Conservation (phyloP, 2,888 invertebrate genomes). For the Clostera curtula region DNA sequence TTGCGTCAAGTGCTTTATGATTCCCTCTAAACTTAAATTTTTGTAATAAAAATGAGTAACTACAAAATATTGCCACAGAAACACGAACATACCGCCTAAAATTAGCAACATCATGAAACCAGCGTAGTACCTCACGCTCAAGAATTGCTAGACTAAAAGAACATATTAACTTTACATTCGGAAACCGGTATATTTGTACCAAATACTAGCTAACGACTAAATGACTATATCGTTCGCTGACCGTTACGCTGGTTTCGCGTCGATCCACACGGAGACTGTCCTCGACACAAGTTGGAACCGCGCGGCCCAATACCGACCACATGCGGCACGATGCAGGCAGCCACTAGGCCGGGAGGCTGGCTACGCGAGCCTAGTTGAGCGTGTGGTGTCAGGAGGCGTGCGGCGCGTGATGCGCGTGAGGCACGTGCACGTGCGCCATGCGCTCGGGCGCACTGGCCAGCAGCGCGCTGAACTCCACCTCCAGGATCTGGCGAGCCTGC, state of each 20-base stretch:
- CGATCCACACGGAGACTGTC: too few species aligned
- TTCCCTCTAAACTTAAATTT: too few species aligned
- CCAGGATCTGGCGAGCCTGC: constrained; percentile 94
- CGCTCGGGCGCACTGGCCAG: constrained; percentile 90
- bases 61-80: constrained; percentile 28
- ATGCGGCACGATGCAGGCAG: not conserved
- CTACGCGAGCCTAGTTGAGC: constrained; percentile 25
- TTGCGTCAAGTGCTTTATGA: too few species aligned
- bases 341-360: constrained; percentile 1
- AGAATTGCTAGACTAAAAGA: constrained; percentile 10
- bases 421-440: constrained; percentile 75
- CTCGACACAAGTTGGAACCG: too few species aligned
- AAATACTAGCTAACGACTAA: constrained; percentile 10
- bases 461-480: constrained; percentile 92
- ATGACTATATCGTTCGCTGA: constrained; percentile 17
- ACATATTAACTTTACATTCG: too few species aligned
- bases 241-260: constrained; percentile 5
- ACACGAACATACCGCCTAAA: constrained; percentile 9
- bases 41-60: constrained; percentile 7
- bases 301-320: not conserved
- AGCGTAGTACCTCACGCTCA: constrained; percentile 2
- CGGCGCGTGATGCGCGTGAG: constrained; percentile 56
- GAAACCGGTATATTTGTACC: constrained; percentile 20
- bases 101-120: constrained; percentile 4
- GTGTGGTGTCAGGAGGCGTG: constrained; percentile 62